Conservation (phyloP, 2,113 vertebrate species). For the Cettia cetti region DNA sequence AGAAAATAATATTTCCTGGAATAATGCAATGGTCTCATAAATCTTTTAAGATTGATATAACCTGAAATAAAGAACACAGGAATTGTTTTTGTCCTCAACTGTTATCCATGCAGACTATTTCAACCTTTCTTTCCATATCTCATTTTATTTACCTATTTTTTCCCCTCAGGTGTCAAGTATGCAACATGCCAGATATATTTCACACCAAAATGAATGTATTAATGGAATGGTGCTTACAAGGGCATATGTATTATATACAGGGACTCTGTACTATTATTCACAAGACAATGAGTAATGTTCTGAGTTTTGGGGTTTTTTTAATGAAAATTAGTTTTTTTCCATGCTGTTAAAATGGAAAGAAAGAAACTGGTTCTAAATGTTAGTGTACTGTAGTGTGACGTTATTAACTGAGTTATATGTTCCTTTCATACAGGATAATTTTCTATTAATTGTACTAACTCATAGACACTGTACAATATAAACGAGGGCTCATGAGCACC, state of each 20-base stretch:
- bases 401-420: slow-evolving; percentile 55
- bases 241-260: slow-evolving; percentile 2
- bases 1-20: slow-evolving; percentile 25
- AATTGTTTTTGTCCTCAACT: background rate
- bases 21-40: background rate
- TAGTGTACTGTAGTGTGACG: slow-evolving; percentile 46
- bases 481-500: background rate
- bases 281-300: slow-evolving; percentile 46
- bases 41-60: background rate
- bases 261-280: slow-evolving; percentile 52
- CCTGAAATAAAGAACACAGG: background rate
- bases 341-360: slow-evolving; percentile 49
- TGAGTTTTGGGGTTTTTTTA: background rate
- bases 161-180: background rate
- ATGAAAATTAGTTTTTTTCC: slow-evolving; percentile 63
- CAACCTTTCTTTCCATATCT: background rate
- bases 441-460: slow-evolving; percentile 12
- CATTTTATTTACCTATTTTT: background rate
- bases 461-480: background rate
- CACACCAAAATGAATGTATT: slow-evolving; percentile 31
- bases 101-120: background rate
- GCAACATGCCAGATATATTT: background rate
- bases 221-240: slow-evolving; percentile 27
- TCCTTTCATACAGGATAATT: slow-evolving; percentile 30
- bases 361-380: slow-evolving; percentile 54